Evolutionary conservation across 2,888 invertebrate species (phyloP), one percentile per base, ranked within the genome.

Genomic region (Sinhomidia bicolor): DNA sequence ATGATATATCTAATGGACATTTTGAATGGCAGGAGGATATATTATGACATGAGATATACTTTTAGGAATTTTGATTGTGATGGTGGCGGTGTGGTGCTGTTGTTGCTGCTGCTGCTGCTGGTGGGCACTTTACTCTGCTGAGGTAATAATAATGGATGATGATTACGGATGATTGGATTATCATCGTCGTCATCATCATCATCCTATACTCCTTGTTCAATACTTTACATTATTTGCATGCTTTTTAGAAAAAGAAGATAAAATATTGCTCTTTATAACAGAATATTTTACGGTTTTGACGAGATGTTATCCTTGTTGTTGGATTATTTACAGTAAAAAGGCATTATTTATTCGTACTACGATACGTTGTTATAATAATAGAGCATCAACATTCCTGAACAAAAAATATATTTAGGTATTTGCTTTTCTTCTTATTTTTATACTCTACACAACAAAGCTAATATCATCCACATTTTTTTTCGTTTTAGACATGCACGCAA

Each of bases 111-210:
- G n/a, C n/a, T n/a, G n/a, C n/a, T n/a, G n/a, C n/a, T n/a, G n/a
- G n/a, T n/a, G 23, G 23, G 23, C 23, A 23, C 23, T 60, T 23
- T 60, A 23, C 6, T 6, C 2, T 20, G 9, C 23, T n/a, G n/a
- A n/a, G n/a, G n/a, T n/a, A n/a, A n/a, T n/a, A 26, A 12, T 60
- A 60, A 60, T 60, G 57, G 23, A 60, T 26, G 7, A 23, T 60
- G 57, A 60, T 60, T 60, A 60, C 57, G 57, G 26, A 60, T 60
- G 57, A 23, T 60, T 60, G 23, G 23, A 36, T 68, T 17, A 23
- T 17, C 41, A 36, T 68, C 9, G 26, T 54, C 54, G 12, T 54
- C 17, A 54, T 54, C 54, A 54, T 54, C 3, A 54, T 51, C 51
- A n/a, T 6, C 17, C n/a, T n/a, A n/a, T n/a, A n/a, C n/a, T n/a